These are phyloP conservation scores for Aleiodes testaceus DNA, from an alignment of 2,888 invertebrate genomes.

Conservation along the genomic window DNA sequence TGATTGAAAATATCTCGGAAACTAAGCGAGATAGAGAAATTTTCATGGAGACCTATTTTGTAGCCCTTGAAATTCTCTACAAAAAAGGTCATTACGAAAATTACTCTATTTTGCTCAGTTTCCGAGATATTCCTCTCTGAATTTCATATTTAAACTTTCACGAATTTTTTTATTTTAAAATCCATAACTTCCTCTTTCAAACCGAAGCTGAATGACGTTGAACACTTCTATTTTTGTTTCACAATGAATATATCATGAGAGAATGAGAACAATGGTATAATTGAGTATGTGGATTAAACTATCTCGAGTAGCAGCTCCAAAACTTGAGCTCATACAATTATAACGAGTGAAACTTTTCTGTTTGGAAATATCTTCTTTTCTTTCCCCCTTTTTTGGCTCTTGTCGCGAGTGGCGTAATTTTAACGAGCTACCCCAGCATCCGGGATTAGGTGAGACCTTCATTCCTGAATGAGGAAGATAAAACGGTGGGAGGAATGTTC, in stretches of 20 bases:
- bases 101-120: too few relatives aligned
- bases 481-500: neutral
- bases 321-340: slow-evolving; percentile 39
- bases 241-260: slow-evolving; percentile 2
- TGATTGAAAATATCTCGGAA: too few relatives aligned
- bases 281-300: slow-evolving; percentile 27
- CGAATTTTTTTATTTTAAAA: too few relatives aligned
- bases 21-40: too few relatives aligned
- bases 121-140: too few relatives aligned
- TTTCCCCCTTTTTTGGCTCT: neutral
- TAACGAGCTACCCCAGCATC: slow-evolving; percentile 31
- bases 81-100: too few relatives aligned
- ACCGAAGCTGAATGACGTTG: too few relatives aligned
- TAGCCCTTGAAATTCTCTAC: too few relatives aligned
- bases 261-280: slow-evolving; percentile 26
- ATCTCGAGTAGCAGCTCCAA: slow-evolving; percentile 17
- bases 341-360: slow-evolving; percentile 33
- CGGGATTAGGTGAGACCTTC: slow-evolving; percentile 19
- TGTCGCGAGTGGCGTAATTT: slow-evolving; percentile 33
- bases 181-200: too few relatives aligned
- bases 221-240: too few relatives aligned
- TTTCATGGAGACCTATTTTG: too few relatives aligned
- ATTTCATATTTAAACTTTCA: too few relatives aligned
- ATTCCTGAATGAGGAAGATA: neutral
- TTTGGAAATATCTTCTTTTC: slow-evolving; percentile 20